Conservation (phyloP, 2,888 invertebrate genomes). For the Drosophila birchii region DNA sequence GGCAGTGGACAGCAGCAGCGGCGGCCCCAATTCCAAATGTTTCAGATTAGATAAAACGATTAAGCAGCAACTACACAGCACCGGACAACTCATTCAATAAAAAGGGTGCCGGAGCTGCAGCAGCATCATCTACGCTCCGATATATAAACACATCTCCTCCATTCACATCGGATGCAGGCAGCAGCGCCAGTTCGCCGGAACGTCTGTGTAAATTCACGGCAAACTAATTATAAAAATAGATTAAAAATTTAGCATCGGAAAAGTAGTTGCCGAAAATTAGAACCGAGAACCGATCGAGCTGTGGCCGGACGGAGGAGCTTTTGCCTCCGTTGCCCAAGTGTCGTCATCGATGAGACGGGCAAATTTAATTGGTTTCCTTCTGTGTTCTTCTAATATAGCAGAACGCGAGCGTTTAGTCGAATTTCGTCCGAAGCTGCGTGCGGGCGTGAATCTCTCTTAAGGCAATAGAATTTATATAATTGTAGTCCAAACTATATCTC, state of each 20-base stretch:
- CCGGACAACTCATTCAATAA: constrained; percentile 59
- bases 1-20: constrained; percentile 19
- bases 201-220: constrained; percentile 40
- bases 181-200: constrained; percentile 31
- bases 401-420: constrained; percentile 61
- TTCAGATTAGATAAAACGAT: constrained; percentile 74
- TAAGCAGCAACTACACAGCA: constrained; percentile 59
- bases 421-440: constrained; percentile 68
- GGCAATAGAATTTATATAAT: constrained; percentile 34
- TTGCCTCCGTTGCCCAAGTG: constrained; percentile 52
- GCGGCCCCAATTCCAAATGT: constrained; percentile 39
- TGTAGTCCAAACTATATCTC: neutral
- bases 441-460: constrained; percentile 57
- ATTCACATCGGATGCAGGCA: constrained; percentile 23
- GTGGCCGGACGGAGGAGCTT: constrained; percentile 54
- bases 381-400: constrained; percentile 35
- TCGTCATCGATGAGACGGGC: constrained; percentile 68
- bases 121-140: constrained; percentile 47
- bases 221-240: constrained; percentile 71
- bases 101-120: constrained; percentile 44
- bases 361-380: constrained; percentile 50
- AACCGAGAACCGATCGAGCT: constrained; percentile 33
- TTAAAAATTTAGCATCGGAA: constrained; percentile 52
- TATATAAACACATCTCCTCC: constrained; percentile 13
- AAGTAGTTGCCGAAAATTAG: constrained; percentile 74